Evolutionary conservation across 2,888 invertebrate species (phyloP).

Genomic region (Colostygia pectinataria): DNA sequence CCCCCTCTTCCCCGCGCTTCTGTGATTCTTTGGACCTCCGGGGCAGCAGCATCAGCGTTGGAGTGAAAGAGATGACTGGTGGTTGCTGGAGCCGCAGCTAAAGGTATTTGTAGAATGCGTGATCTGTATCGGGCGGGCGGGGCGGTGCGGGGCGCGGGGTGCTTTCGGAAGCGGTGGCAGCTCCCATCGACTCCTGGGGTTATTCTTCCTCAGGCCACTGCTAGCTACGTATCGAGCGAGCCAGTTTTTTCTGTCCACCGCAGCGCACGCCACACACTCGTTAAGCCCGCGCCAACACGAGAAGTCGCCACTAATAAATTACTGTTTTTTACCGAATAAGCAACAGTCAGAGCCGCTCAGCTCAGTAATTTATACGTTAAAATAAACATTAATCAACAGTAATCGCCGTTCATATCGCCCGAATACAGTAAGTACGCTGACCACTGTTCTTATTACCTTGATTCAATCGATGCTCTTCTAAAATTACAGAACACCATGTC

Average conservation of each 20-base stretch:
- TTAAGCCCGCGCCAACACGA: slow-evolving; percentile 85
- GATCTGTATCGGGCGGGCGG: slow-evolving; percentile 80
- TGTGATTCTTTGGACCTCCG: slow-evolving; percentile 57
- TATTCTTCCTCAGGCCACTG: slow-evolving; percentile 84
- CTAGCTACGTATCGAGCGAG: slow-evolving; percentile 80
- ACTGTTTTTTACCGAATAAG: slow-evolving; percentile 81
- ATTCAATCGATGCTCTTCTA: slow-evolving; percentile 62
- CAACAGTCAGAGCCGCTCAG: slow-evolving; percentile 81
- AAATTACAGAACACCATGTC: slow-evolving; percentile 21
- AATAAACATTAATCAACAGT: slow-evolving; percentile 79
- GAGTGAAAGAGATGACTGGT: slow-evolving; percentile 75
- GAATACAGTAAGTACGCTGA: slow-evolving; percentile 76
- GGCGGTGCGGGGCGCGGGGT: slow-evolving; percentile 73
- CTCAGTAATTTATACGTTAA: slow-evolving; percentile 79
- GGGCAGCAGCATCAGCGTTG: slow-evolving; percentile 61
- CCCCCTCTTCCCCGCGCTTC: slow-evolving; percentile 70
- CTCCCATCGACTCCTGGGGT: slow-evolving; percentile 84
- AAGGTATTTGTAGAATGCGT: slow-evolving; percentile 83
- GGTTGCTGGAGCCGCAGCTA: slow-evolving; percentile 71
- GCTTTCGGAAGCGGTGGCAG: slow-evolving; percentile 82
- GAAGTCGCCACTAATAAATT: slow-evolving; percentile 85
- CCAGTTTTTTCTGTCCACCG: slow-evolving; percentile 86
- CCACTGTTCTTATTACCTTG: slow-evolving; percentile 59
- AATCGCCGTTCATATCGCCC: slow-evolving; percentile 74
- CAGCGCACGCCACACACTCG: slow-evolving; percentile 84